Evolutionary conservation across 2,888 invertebrate genomes (phyloP).

Genomic region (Leptopterna dolabrata): DNA sequence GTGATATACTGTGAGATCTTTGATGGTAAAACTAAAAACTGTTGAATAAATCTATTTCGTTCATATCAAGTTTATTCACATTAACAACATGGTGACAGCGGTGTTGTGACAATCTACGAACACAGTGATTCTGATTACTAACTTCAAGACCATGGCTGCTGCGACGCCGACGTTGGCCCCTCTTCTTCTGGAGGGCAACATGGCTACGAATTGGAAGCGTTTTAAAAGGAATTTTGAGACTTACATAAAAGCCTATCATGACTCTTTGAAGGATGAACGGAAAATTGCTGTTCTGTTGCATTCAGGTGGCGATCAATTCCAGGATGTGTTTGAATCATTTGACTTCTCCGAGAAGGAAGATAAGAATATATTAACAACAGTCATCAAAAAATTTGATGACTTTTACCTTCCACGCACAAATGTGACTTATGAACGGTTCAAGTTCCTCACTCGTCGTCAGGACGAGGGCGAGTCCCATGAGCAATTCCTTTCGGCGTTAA

Average conservation of each 20-base stretch:
- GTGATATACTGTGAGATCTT: too few species aligned
- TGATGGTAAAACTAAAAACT: too few species aligned
- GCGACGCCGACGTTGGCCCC: too few species aligned
- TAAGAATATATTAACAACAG: not conserved
- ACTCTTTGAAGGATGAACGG: not conserved
- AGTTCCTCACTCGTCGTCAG: conserved; percentile 36
- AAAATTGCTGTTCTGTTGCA: conserved; percentile 29
- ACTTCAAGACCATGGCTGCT: too few species aligned
- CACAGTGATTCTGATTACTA: too few species aligned
- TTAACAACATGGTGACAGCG: too few species aligned
- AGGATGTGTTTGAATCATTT: conserved; percentile 21
- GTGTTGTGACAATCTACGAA: too few species aligned
- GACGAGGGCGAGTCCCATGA: conserved; percentile 9
- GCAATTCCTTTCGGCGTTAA: not conserved
- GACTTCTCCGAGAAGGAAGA: not conserved
- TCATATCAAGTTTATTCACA: too few species aligned
- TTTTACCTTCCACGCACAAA: conserved; percentile 14
- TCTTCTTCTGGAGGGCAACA: not conserved
- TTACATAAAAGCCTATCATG: not conserved
- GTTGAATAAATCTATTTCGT: too few species aligned
- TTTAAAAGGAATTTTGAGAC: conserved; percentile 32
- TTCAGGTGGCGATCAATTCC: not conserved
- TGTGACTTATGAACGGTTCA: conserved; percentile 21
- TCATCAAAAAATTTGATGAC: conserved; percentile 5
- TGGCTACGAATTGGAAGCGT: conserved; percentile 40